A percentile compares a stretch with the other conserved stretches of the same genome.
phyloP scores from a whole-genome alignment of 2,888 invertebrate species.

The Tenthredo amoena region DNA sequence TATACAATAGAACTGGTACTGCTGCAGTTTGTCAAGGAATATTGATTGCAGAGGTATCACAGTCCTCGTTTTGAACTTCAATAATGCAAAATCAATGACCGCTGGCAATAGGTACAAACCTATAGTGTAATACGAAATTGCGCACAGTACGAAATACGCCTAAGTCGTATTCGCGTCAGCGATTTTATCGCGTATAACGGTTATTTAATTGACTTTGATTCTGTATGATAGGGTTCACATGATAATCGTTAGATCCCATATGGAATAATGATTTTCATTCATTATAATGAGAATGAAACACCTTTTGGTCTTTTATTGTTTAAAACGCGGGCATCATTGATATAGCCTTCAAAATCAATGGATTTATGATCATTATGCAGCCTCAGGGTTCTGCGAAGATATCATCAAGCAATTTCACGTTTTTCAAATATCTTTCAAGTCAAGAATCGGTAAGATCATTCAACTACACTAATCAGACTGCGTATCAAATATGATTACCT shows the following conservation, averaged over 20 bases:
- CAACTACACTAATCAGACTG: not conserved
- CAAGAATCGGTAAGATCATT: not conserved
- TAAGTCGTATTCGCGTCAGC: not conserved
- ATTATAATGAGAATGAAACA: not conserved
- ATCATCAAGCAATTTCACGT: not conserved
- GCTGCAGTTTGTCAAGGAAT: slow-evolving; percentile 28
- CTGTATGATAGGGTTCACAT: not conserved
- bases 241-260: not conserved
- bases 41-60: slow-evolving; percentile 4
- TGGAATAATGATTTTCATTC: not conserved
- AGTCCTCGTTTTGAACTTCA: slow-evolving; percentile 31
- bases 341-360: not conserved
- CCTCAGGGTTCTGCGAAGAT: not conserved
- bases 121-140: not conserved
- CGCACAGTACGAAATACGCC: not conserved
- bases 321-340: not conserved
- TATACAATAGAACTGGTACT: not conserved
- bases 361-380: not conserved
- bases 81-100: slow-evolving; percentile 26
- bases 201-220: not conserved
- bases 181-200: not conserved
- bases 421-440: not conserved
- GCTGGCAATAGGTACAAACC: not conserved
- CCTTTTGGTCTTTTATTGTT: not conserved
- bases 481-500: not conserved